Base-by-base conservation (phyloP, 2,888 invertebrate species). In the Nudaria mundana region DNA sequence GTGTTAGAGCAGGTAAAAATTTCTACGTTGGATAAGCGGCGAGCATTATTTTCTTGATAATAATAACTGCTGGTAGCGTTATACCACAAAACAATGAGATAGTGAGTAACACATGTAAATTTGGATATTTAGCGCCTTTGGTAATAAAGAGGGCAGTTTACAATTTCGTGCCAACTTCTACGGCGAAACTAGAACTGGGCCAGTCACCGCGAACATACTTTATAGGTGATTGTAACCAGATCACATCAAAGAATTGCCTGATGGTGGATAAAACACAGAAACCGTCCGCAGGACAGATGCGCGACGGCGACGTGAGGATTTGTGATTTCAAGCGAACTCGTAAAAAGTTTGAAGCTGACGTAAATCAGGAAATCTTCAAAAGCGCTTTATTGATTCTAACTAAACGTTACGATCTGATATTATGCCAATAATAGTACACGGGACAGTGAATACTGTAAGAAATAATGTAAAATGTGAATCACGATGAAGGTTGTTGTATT, bases 121-220 rank as follows among this genome's bases (percentile, higher is more conserved):
- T 72, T 70, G 67, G 70, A 69, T 77, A 75, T 81, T 80, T 70
- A 74, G 70, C 72, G 66, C 62, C 67, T 71, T 73, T 77, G 71
- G 78, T 79, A n/a, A n/a, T n/a, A 88, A 87, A 80, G 86, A 85
- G 86, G 84, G 76, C 84, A 88, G 87, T 88, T 87, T 88, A 88
- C 83, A 83, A 76, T 83, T 78, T 71, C 81, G 84, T 86, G 87
- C 87, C 87, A 87, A 87, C 76, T 77, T 79, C 73, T 71, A 73
- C 71, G 60, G 72, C 63, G 70, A 74, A 83, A 79, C 76, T 77
- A 80, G 81, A 86, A 77, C 82, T 84, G 76, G 85, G 80, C 62
- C 85, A 81, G 83, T 81, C 82, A 76, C 75, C 78, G 76, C 79
- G 77, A 76, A 81, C 76, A 75, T 64, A 74, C 69, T 76, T 75